Conservation (phyloP, 2,888 invertebrate species). For the Nomada goodeniana region DNA sequence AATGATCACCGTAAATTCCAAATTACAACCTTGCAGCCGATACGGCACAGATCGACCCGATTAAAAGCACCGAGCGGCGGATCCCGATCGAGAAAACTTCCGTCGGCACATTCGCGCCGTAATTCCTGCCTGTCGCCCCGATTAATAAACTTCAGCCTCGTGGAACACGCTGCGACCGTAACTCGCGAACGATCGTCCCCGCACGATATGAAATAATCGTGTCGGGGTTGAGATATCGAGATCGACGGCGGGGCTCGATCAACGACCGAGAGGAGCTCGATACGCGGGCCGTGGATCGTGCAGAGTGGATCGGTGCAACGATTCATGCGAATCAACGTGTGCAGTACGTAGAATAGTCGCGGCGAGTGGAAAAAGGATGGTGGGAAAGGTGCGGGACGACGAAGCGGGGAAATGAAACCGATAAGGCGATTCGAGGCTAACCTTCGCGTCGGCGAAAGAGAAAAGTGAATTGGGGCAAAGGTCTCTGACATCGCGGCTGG, state of each 20-base stretch:
- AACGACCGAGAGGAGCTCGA: not conserved
- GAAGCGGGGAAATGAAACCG: conserved; percentile 48
- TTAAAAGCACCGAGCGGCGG: too few species aligned
- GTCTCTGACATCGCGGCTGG: conserved; percentile 54
- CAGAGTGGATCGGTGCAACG: not conserved
- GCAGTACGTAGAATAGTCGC: not conserved
- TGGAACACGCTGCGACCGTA: too few species aligned
- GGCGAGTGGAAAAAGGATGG: conserved; percentile 22
- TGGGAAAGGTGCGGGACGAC: conserved; percentile 24
- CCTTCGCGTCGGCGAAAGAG: conserved; percentile 57
- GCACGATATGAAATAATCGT: not conserved
- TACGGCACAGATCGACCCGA: too few species aligned
- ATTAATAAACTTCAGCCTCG: too few species aligned
- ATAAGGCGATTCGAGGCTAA: conserved; percentile 50
- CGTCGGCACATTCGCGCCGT: too few species aligned
- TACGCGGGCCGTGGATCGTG: not conserved
- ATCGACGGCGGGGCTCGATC: not conserved
- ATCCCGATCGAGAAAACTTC: too few species aligned
- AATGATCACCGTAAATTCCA: too few species aligned
- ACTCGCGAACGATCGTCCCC: not conserved
- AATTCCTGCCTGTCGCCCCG: too few species aligned
- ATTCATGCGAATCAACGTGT: not conserved
- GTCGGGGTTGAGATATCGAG: not conserved
- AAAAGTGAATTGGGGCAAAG: conserved; percentile 65
- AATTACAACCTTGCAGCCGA: too few species aligned